Evolutionary conservation across 2,797 vertebrate genomes (phyloP).

Genomic region (Pteropus rufus): DNA sequence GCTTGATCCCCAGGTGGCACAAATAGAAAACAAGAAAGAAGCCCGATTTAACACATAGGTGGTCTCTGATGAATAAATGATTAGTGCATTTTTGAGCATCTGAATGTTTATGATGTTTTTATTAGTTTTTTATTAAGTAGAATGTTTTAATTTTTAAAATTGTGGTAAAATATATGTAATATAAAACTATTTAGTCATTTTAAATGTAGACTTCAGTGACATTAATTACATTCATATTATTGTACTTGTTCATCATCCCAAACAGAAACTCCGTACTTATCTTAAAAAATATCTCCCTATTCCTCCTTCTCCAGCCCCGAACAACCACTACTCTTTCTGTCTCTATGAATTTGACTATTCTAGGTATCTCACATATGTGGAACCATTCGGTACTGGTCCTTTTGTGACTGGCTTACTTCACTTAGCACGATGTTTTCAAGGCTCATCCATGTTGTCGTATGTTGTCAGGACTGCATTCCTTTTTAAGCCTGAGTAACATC

Average conservation of each 20-base stretch:
- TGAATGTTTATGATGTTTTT: background rate
- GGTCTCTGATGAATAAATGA: background rate
- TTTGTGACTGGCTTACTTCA: background rate
- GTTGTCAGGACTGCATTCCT: background rate
- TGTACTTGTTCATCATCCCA: background rate
- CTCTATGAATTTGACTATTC: background rate
- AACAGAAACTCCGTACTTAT: background rate
- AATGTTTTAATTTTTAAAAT: background rate
- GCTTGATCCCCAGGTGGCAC: background rate
- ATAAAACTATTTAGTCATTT: background rate
- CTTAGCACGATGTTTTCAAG: too few relatives aligned
- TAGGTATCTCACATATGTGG: accelerated
- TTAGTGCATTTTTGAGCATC: background rate
- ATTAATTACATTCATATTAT: background rate
- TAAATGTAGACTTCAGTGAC: background rate
- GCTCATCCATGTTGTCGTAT: accelerated
- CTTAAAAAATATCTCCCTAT: background rate
- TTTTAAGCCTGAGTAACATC: background rate
- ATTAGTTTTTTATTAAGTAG: background rate
- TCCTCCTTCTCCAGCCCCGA: background rate
- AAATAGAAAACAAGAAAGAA: background rate
- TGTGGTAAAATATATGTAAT: background rate
- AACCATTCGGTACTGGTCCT: background rate
- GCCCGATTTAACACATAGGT: background rate
- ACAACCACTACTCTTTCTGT: background rate